Conservation (phyloP, 2,113 vertebrate species). For the Dipodomys merriami region DNA sequence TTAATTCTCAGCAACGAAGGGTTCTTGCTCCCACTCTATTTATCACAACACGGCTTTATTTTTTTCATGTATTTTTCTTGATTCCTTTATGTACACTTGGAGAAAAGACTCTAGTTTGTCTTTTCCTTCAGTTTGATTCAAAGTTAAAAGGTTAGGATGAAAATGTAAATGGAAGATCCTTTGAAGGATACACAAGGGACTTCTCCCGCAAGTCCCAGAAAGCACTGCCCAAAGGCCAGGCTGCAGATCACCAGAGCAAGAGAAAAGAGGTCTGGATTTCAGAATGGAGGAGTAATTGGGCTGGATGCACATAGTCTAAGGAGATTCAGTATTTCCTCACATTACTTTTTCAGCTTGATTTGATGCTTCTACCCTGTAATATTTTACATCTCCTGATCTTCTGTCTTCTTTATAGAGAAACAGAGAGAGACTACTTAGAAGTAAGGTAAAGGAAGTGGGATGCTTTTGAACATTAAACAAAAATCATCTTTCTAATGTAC, state of each 20-base stretch:
- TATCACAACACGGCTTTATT: constrained; percentile 39
- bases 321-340: not conserved
- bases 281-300: constrained; percentile 4
- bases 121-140: constrained; percentile 25
- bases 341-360: constrained; percentile 24
- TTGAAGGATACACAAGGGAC: not conserved
- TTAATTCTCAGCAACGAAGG: not conserved
- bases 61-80: constrained; percentile 17
- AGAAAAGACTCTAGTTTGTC: constrained; percentile 14
- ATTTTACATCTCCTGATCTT: constrained; percentile 19
- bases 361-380: not conserved
- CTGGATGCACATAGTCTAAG: not conserved
- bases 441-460: not conserved
- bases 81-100: not conserved
- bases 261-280: constrained; percentile 17
- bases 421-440: constrained; percentile 1
- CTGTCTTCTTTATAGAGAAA: not conserved
- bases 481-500: not conserved
- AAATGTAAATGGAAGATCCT: constrained; percentile 32
- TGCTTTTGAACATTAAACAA: constrained; percentile 2
- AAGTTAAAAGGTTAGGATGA: constrained; percentile 4
- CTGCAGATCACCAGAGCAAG: not conserved
- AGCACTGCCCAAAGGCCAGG: not conserved
- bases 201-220: not conserved
- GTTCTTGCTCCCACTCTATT: not conserved